Base-by-base conservation (phyloP, 2,888 invertebrate genomes). In the Drosophila infuscata region DNA sequence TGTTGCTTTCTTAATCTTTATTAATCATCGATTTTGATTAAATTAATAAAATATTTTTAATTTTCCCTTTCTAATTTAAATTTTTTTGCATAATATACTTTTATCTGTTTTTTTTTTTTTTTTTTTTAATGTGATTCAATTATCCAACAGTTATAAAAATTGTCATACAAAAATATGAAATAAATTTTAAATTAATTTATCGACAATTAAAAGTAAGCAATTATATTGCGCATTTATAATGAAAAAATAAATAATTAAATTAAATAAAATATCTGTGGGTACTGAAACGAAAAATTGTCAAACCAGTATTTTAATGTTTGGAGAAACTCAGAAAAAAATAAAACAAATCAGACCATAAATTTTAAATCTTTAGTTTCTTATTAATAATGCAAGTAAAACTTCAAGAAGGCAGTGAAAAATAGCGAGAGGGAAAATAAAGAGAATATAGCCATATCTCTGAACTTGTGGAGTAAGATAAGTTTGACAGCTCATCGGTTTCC, bases 1-100 rank as follows among this genome's bases (percentile, higher is more conserved):
- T 33, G 51, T 69, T 74, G 33, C 15, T 12, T 48, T 41, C 43
- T 15, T 70, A 17, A 3, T 46, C 2, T 12, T 0, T 15, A 46
- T 25, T 25, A 25, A 15, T 2, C 20, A 8, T 12, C 15, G 25
- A 6, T 11, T 17, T 25, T n/a, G 25, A 20, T 29, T 29, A 35
- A 53, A 8, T 46, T 4, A 15, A 15, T 7, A 12, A 25, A 46
- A 15, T 7, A 25, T 25, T 25, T 25, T 25, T 25, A 25, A 25
- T 25, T 46, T 46, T 12, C 7, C 7, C 7, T 12, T 25, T 25
- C 25, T 25, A 25, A 25, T 25, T 25, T 25, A 2, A 25, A 25
- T 25, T 25, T 25, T 25, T 25, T 25, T 25, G 20, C 20, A 25
- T 25, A 25, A 25, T 25, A 25, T 25, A 25, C 25, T 25, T 1